phyloP scores from a whole-genome alignment of 2,113 vertebrate species.

The Phrynosoma platyrhinos region DNA sequence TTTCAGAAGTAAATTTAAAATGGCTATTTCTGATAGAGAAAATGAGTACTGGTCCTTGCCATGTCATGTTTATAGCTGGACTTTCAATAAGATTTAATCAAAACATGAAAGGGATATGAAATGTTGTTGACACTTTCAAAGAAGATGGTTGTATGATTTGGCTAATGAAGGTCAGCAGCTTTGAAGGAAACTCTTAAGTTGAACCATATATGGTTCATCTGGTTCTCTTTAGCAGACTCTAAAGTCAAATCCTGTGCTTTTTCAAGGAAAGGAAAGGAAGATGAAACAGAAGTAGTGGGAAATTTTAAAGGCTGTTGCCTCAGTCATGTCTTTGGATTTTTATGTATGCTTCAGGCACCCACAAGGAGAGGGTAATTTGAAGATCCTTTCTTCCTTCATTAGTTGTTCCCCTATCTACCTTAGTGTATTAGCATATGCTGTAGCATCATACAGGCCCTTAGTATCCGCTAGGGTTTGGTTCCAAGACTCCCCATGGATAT shows the following conservation, averaged over 20 bases:
- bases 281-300: not conserved
- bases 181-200: not conserved
- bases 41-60: not conserved
- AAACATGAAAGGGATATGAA: slow-evolving; percentile 32
- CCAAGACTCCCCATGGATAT: too few species aligned
- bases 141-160: slow-evolving; percentile 10
- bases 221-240: not conserved
- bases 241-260: not conserved
- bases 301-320: not conserved
- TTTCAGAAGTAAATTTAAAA: too few species aligned
- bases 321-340: too few species aligned
- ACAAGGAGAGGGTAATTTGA: not conserved
- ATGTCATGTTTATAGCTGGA: slow-evolving; percentile 34
- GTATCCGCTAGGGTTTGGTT: too few species aligned
- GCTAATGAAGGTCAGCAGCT: not conserved
- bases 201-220: not conserved
- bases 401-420: too few species aligned
- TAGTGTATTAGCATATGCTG: too few species aligned
- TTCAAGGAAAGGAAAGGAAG: not conserved
- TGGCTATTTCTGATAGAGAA: not conserved
- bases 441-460: too few species aligned
- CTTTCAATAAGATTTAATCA: slow-evolving; percentile 44
- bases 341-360: not conserved
- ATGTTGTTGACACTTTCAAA: slow-evolving; percentile 19
- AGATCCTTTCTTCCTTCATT: not conserved